phyloP scores from a whole-genome alignment of 2,797 vertebrate genomes.

The Rachycentron canadum region DNA sequence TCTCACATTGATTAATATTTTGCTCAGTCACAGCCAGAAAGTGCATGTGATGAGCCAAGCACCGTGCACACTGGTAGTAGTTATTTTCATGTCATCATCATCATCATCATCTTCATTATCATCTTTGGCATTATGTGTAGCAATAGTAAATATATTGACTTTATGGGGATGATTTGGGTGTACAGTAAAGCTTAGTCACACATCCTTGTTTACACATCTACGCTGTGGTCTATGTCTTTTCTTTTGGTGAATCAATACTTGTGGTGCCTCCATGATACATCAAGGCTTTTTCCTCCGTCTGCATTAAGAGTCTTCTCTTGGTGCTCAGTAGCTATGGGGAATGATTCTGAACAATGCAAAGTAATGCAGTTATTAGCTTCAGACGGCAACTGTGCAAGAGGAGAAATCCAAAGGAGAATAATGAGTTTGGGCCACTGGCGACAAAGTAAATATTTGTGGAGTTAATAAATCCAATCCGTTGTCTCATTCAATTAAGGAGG shows the following conservation, averaged over 20 bases:
- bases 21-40: constrained; percentile 4
- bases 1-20: neutral
- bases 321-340: constrained; percentile 72
- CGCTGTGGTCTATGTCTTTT: constrained; percentile 19
- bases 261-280: constrained; percentile 15
- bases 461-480: constrained; percentile 79
- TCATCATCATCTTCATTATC: neutral
- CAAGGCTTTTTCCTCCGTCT: neutral
- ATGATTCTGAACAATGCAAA: constrained; percentile 83
- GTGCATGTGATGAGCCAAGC: neutral
- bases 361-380: constrained; percentile 80
- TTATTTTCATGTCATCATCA: constrained; percentile 15
- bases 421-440: constrained; percentile 77
- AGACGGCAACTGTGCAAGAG: constrained; percentile 77
- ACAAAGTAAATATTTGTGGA: constrained; percentile 82
- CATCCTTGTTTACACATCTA: constrained; percentile 52
- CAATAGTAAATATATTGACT: constrained; percentile 30
- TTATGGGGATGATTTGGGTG: constrained; percentile 34
- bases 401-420: constrained; percentile 84
- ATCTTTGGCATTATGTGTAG: neutral
- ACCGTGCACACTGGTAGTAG: neutral
- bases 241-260: constrained; percentile 53
- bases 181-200: constrained; percentile 50
- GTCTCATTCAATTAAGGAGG: constrained; percentile 75
- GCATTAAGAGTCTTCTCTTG: constrained; percentile 50